Evolutionary conservation across 2,888 invertebrate genomes (phyloP), one percentile per base, ranked within the genome.

Genomic region (Vanessa cardui): DNA sequence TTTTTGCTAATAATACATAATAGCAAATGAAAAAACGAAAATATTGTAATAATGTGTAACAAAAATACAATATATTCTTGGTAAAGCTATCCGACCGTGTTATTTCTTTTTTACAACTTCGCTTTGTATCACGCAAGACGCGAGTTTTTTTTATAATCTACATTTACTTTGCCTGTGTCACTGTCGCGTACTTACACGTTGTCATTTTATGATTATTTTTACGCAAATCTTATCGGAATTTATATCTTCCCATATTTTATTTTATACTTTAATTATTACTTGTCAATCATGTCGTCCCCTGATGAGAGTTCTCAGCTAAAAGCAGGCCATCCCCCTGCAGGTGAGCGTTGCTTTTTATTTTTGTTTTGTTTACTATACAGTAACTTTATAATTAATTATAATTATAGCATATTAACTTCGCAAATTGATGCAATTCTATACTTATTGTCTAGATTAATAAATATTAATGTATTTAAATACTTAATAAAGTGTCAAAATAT

Each of bases 271-370:
- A 62, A 59, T 64, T 46, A 39, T 60, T 39, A 26, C 6, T 69
- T 26, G 56, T 47, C 56, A 76, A 85, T 58, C 71, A 92, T 92
- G 92, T 92, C 92, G 74, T 87, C 92, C 12, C 78, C 86, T 45
- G 92, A 92, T 79, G 94, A 95, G 79, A 96, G 95, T 74, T 85
- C 94, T 66, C 95, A 96, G 86, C 93, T 97, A 49, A 96, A 97
- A 83, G 98, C 95, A 73, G 98, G 98, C 67, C 98, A 98, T 89
- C 97, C 97, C 75, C 98, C 98, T 79, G 98, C 98, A 94, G 96
- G 98, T 98, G 94, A 93, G 85, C 49, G 47, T 59, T 61, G 7
- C 20, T 77, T 72, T 70, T n/a, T 39, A 2, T 49, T 52, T 49
- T 66, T 74, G 68, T 76, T 80, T 83, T 83, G 82, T 83, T 81